Evolutionary conservation across 2,113 vertebrate genomes (phyloP).

Genomic region (Petrocephalus microphthalmus): DNA sequence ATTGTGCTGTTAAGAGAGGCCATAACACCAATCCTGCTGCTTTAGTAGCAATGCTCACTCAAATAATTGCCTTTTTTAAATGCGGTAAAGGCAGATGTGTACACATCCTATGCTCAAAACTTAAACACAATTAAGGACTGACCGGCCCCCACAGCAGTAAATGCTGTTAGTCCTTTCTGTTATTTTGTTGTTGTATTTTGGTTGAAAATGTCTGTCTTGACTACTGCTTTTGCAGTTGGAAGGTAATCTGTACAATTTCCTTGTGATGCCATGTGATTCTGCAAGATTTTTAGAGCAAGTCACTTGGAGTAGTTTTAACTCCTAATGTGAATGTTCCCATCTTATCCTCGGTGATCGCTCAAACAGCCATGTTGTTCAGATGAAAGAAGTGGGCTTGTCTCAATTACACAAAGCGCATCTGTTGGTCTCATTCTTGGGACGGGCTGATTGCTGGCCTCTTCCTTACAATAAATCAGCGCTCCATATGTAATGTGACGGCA

Average conservation of each 20-base stretch:
- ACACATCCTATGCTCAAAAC: not conserved
- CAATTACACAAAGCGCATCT: not conserved
- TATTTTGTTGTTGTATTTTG: not conserved
- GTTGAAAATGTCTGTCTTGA: not conserved
- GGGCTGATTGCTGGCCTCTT: not conserved
- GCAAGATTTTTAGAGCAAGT: not conserved
- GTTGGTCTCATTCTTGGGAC: not conserved
- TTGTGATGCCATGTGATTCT: not conserved
- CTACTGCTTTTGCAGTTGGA: not conserved
- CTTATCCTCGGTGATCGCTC: not conserved
- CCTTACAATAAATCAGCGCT: slow-evolving; percentile 8
- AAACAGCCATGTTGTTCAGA: not conserved
- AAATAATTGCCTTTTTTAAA: not conserved
- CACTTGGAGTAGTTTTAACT: not conserved
- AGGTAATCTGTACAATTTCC: not conserved
- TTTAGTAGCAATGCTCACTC: slow-evolving; percentile 31
- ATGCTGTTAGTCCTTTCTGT: not conserved
- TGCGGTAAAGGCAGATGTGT: not conserved
- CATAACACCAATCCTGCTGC: slow-evolving; percentile 44
- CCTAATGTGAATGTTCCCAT: not conserved
- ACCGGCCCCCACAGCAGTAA: not conserved
- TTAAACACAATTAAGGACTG: not conserved
- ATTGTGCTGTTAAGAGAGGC: slow-evolving; percentile 32
- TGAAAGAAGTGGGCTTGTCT: not conserved
- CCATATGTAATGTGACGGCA: not conserved